Percentiles rank a stretch among this genome's conserved stretches.
Evolutionary conservation across 1,140 invertebrate species (phyloP).

Genomic region (Pogonus chalceus): DNA sequence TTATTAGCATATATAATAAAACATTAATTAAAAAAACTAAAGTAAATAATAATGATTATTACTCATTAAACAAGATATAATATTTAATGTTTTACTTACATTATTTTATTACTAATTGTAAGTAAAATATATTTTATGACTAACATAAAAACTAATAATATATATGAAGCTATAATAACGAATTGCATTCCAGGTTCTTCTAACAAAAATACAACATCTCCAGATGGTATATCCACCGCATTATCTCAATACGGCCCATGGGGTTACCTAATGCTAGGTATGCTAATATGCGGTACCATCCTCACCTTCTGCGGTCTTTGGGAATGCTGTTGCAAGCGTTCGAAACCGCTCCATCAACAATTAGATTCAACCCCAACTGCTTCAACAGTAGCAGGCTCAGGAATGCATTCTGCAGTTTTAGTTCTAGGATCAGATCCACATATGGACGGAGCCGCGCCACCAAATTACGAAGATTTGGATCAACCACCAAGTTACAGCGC

Average conservation of each 20-base stretch:
- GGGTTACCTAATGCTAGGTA: slow-evolving; percentile 53
- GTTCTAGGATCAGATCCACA: slow-evolving; percentile 21
- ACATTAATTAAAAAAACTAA: no score
- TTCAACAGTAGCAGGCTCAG: slow-evolving; percentile 12
- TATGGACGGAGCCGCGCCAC: slow-evolving; percentile 21
- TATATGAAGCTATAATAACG: no score
- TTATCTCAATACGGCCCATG: slow-evolving; percentile 52
- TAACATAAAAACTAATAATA: no score
- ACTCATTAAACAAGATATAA: no score
- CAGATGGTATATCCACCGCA: slow-evolving; percentile 34
- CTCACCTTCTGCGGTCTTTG: slow-evolving; percentile 53
- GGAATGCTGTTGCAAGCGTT: slow-evolving; percentile 37
- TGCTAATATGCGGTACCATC: slow-evolving; percentile 50
- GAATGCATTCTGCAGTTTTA: slow-evolving; percentile 22
- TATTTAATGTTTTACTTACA: no score
- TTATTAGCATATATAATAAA: no score
- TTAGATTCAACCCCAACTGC: slow-evolving; percentile 23
- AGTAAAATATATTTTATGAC: no score
- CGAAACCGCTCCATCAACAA: slow-evolving; percentile 25
- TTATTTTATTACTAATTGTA: no score
- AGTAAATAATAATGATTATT: no score
- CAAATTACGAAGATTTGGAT: slow-evolving; percentile 36
- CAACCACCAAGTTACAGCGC: slow-evolving; percentile 33
- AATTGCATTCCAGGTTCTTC: no score
- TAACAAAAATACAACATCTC: slow-evolving; percentile 14